phyloP scores from a whole-genome alignment of 2,797 vertebrate genomes.

The Acanthurus leucopareius region DNA sequence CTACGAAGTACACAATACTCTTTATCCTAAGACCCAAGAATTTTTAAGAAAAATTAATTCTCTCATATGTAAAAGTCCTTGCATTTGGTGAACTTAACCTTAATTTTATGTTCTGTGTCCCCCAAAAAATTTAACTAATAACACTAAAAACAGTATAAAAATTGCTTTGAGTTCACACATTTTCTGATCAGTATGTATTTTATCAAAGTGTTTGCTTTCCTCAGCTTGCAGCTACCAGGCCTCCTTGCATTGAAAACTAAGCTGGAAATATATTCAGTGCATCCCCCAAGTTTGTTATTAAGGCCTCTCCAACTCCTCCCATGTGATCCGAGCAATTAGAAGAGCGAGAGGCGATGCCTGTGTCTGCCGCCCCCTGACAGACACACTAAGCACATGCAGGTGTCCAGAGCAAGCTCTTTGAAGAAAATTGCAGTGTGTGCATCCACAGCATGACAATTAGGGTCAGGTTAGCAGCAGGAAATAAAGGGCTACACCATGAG shows the following conservation, averaged over 20 bases:
- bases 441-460: conserved; percentile 77
- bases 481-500: conserved; percentile 79
- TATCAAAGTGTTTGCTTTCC: neutral
- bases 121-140: too few species aligned
- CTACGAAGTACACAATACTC: too few species aligned
- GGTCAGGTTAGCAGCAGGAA: conserved; percentile 81
- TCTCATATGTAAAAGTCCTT: too few species aligned
- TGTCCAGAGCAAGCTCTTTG: conserved; percentile 74
- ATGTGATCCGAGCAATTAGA: conserved; percentile 64
- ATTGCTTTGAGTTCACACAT: too few species aligned
- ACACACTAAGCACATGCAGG: conserved; percentile 83
- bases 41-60: too few species aligned
- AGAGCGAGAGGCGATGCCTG: conserved; percentile 49
- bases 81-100: too few species aligned
- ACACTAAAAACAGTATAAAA: too few species aligned
- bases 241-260: conserved; percentile 30
- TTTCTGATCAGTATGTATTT: neutral
- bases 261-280: conserved; percentile 38
- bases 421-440: conserved; percentile 84
- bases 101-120: too few species aligned
- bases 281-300: conserved; percentile 66
- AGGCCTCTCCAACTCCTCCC: conserved; percentile 45
- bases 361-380: conserved; percentile 69
- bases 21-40: too few species aligned
- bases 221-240: neutral